Conservation (phyloP, 1,140 invertebrate species). For the Zaprionus inermis region DNA sequence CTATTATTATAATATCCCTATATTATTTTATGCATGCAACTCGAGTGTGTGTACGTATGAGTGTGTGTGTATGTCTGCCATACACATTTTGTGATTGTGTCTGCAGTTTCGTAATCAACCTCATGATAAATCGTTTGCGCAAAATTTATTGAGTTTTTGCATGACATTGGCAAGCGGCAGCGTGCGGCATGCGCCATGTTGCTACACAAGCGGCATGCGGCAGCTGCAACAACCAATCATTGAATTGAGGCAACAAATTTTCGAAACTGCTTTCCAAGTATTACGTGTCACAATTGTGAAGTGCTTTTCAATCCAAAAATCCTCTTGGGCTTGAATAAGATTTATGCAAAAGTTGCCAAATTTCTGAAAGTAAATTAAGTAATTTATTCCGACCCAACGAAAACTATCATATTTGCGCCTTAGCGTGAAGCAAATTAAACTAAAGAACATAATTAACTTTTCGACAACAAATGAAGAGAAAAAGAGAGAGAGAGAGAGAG, state of each 20-base stretch:
- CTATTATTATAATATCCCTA: slow-evolving; percentile 80
- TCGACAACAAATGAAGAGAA: not conserved
- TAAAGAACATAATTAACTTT: not conserved
- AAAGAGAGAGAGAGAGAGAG: not conserved
- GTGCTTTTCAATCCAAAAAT: slow-evolving; percentile 4
- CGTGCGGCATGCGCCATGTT: slow-evolving; percentile 10
- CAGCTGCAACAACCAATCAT: slow-evolving; percentile 61
- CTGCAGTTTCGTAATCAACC: slow-evolving; percentile 81
- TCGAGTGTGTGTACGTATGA: slow-evolving; percentile 10
- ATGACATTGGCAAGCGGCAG: slow-evolving; percentile 64
- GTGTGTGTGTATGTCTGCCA: slow-evolving; percentile 21
- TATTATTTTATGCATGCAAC: slow-evolving; percentile 81
- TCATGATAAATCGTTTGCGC: slow-evolving; percentile 79
- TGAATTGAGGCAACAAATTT: slow-evolving; percentile 12
- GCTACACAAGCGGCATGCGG: slow-evolving; percentile 27
- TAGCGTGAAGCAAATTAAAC: not conserved
- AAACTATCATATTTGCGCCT: not conserved
- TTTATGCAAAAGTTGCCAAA: not conserved
- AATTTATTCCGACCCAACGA: not conserved
- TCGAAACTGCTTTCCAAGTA: slow-evolving; percentile 5
- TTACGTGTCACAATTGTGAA: slow-evolving; percentile 12
- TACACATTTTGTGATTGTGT: slow-evolving; percentile 60
- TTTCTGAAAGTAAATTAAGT: not conserved
- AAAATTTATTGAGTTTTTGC: slow-evolving; percentile 81
- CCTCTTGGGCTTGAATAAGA: not conserved